Evolutionary conservation across 2,113 vertebrate species (phyloP).

Genomic region (Melanocharis versteri): DNA sequence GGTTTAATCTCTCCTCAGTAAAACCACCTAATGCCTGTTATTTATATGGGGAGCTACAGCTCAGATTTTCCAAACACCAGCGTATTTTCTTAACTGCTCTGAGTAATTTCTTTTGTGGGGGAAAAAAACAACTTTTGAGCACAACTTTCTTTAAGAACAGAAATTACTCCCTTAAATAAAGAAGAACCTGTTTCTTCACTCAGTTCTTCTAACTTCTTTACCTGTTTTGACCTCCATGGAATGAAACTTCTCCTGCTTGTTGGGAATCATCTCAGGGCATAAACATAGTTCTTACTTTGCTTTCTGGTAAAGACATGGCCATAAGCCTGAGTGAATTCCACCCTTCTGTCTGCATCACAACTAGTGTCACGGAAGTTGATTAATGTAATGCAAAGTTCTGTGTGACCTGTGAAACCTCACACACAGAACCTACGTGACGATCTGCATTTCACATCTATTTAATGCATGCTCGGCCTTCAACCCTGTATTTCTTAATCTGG

Average conservation of each 20-base stretch:
- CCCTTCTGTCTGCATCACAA: neutral
- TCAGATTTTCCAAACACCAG: neutral
- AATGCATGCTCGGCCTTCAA: neutral
- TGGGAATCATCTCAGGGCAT: neutral
- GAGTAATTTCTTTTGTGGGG: neutral
- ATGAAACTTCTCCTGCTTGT: neutral
- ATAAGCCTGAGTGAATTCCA: neutral
- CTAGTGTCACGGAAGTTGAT: neutral
- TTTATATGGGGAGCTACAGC: neutral
- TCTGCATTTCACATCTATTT: neutral
- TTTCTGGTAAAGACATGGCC: neutral
- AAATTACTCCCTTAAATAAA: neutral
- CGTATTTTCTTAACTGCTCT: neutral
- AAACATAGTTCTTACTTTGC: neutral
- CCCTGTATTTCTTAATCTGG: neutral
- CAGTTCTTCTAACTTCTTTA: neutral
- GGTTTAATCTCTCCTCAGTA: neutral
- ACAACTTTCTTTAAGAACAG: neutral
- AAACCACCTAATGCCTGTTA: neutral
- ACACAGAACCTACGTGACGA: neutral
- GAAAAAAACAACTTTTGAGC: neutral
- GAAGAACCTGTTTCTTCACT: rapidly evolving
- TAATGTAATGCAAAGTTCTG: neutral
- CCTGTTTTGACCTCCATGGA: neutral
- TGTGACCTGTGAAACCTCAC: neutral